Conservation (phyloP, 2,888 invertebrate genomes). For the Zaprionus bogoriensis region DNA sequence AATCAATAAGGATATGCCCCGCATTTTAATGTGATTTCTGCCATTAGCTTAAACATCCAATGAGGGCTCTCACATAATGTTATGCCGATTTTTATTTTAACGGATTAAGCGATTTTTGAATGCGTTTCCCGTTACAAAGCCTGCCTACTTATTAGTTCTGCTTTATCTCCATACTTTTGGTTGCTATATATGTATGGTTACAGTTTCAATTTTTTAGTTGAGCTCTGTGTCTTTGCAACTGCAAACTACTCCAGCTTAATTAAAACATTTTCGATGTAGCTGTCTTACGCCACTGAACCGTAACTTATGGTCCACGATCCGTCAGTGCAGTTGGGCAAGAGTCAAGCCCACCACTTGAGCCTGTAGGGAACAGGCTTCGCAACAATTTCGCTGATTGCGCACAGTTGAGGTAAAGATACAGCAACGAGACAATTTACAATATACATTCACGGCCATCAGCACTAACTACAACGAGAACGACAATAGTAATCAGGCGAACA, state of each 20-base stretch:
- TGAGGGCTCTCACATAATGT: conserved; percentile 54
- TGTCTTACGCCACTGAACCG: not conserved
- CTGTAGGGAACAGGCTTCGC: conserved; percentile 64
- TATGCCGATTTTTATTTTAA: conserved; percentile 48
- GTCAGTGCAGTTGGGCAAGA: conserved; percentile 26
- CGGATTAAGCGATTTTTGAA: conserved; percentile 41
- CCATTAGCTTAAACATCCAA: not conserved
- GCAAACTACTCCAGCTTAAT: conserved; percentile 77
- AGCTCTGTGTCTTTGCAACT: too few relatives aligned
- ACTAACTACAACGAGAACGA: conserved; percentile 23
- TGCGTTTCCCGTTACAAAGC: too few relatives aligned
- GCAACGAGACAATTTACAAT: too few relatives aligned
- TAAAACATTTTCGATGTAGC: conserved; percentile 70
- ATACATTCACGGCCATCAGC: conserved; percentile 53
- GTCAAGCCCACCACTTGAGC: conserved; percentile 14
- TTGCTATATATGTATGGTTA: too few relatives aligned
- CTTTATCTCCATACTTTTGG: too few relatives aligned
- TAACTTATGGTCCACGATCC: conserved; percentile 10
- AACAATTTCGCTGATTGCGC: conserved; percentile 78
- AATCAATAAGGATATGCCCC: conserved; percentile 77
- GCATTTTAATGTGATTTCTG: conserved; percentile 72
- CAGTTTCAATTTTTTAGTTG: too few relatives aligned
- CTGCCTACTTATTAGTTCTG: too few relatives aligned
- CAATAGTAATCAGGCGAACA: conserved; percentile 64
- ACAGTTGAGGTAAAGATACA: conserved; percentile 63